Conservation (phyloP, 2,113 vertebrate species). For the Pavo muticus region DNA sequence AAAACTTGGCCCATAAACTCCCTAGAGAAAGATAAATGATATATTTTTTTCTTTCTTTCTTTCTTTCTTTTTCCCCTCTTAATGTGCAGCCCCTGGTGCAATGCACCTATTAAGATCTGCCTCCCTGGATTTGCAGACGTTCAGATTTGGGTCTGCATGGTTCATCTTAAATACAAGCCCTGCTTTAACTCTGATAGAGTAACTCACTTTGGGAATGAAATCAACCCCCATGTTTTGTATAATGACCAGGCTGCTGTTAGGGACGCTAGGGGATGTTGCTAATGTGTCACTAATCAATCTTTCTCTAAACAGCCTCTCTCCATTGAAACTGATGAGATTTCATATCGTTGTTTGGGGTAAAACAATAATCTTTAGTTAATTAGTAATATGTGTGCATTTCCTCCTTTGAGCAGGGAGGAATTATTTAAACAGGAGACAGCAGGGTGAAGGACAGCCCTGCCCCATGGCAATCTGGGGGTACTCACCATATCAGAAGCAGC, state of each 20-base stretch:
- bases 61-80: constrained; percentile 25
- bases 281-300: neutral
- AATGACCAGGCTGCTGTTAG: neutral
- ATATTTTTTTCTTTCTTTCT: constrained; percentile 45
- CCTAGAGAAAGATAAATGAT: constrained; percentile 65
- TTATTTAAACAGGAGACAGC: neutral
- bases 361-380: constrained; percentile 34
- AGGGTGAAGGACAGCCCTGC: neutral
- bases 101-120: neutral
- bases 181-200: rapidly evolving
- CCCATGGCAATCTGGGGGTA: neutral
- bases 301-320: neutral
- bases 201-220: neutral
- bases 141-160: neutral
- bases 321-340: neutral
- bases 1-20: constrained; percentile 52
- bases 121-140: neutral
- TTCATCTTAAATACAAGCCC: neutral
- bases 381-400: neutral
- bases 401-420: neutral
- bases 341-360: neutral
- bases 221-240: neutral
- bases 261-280: neutral
- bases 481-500: neutral
- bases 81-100: constrained; percentile 39